These are phyloP conservation scores for Tachina fera DNA, from an alignment of 2,888 invertebrate species.

Conservation along the genomic window DNA sequence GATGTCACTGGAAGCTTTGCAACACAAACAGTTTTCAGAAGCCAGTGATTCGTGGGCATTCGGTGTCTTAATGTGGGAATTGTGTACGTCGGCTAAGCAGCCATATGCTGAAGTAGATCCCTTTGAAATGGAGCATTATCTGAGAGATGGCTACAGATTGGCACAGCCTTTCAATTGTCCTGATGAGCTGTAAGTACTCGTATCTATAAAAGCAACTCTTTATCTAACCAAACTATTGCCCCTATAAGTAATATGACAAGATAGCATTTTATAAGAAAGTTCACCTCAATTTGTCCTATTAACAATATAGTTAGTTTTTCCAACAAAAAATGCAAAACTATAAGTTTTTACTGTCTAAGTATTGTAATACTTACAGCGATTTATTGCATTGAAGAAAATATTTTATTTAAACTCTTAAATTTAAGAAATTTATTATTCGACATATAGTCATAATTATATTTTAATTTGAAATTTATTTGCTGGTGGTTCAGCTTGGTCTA, in stretches of 20 bases:
- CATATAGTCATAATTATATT: too few relatives aligned
- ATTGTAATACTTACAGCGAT: too few relatives aligned
- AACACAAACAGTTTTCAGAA: constrained; percentile 91
- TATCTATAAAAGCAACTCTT: too few relatives aligned
- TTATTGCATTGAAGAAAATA: neutral
- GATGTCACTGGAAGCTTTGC: constrained; percentile 94
- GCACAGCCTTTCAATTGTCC: constrained; percentile 97
- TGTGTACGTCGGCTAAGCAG: constrained; percentile 94
- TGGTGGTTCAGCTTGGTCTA: too few relatives aligned
- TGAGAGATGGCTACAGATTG: constrained; percentile 95
- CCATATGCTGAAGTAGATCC: constrained; percentile 96
- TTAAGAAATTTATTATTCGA: too few relatives aligned
- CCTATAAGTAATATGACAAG: neutral
- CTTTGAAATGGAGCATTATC: constrained; percentile 93
- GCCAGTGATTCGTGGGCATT: constrained; percentile 98
- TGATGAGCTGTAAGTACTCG: constrained; percentile 92
- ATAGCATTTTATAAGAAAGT: too few relatives aligned
- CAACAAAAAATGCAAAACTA: too few relatives aligned
- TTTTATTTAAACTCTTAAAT: neutral
- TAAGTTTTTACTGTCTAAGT: too few relatives aligned
- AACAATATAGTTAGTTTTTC: too few relatives aligned
- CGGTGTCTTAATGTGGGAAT: constrained; percentile 96
- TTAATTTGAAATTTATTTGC: too few relatives aligned
- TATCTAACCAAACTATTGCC: neutral
- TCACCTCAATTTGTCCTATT: too few relatives aligned